Evolutionary conservation across 2,797 vertebrate species (phyloP).

Genomic region (Protosalanx chinensis): DNA sequence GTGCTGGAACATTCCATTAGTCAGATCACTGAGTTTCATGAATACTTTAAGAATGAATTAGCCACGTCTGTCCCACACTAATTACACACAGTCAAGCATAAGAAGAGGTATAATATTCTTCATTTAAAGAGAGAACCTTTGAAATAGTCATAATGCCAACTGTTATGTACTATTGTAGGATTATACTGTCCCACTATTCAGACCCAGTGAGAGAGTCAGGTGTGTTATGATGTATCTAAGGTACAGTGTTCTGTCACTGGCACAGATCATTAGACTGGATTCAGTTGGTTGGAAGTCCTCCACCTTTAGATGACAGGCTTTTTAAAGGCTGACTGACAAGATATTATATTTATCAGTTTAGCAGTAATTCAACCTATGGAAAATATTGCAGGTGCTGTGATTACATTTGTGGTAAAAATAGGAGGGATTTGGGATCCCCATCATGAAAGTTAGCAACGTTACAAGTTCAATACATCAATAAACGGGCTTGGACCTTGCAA

Average conservation of each 20-base stretch:
- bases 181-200: conserved; percentile 33
- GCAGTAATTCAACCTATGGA: background rate
- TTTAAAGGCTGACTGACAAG: background rate
- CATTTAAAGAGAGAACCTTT: conserved; percentile 54
- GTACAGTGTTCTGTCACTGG: no score
- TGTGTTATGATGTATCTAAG: background rate
- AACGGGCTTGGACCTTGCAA: conserved; percentile 61
- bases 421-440: conserved; percentile 8
- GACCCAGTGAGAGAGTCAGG: conserved; percentile 43
- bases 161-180: conserved; percentile 49
- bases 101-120: conserved; percentile 64
- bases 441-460: conserved; percentile 45
- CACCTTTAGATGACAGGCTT: no score
- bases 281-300: no score
- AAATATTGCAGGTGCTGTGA: background rate
- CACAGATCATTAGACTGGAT: no score
- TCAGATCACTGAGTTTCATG: conserved; percentile 82
- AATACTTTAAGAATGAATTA: conserved; percentile 77
- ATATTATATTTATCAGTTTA: background rate
- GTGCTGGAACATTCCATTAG: conserved; percentile 82
- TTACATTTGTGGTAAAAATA: background rate
- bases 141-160: conserved; percentile 44
- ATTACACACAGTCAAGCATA: conserved; percentile 74
- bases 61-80: conserved; percentile 75
- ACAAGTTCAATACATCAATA: conserved; percentile 47